Percentiles rank a stretch among this genome's conserved stretches.
Conservation (phyloP, 2,113 vertebrate genomes). For the Phaethon lepturus region DNA sequence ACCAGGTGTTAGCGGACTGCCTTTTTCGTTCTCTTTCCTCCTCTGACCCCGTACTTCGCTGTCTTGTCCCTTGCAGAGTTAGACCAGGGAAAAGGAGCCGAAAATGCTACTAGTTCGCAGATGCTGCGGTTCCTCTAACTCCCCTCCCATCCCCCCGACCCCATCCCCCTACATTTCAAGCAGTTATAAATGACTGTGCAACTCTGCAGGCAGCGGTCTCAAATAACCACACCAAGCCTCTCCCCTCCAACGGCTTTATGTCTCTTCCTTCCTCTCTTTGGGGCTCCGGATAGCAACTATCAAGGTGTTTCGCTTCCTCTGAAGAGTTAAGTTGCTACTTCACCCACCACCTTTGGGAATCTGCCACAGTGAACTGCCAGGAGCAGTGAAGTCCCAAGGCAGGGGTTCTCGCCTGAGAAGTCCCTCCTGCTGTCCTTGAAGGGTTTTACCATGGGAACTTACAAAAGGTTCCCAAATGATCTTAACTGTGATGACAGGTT, state of each 20-base stretch:
- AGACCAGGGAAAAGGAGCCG: background rate
- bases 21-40: background rate
- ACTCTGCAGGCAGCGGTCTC: slow-evolving; percentile 63
- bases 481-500: background rate
- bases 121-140: slow-evolving; percentile 29
- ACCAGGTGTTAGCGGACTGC: background rate
- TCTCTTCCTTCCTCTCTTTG: slow-evolving; percentile 64
- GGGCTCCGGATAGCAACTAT: background rate
- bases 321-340: slow-evolving; percentile 10
- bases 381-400: slow-evolving; percentile 48
- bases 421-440: slow-evolving; percentile 22
- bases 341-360: slow-evolving; percentile 48
- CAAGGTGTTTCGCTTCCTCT: slow-evolving; percentile 38
- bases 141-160: slow-evolving; percentile 51
- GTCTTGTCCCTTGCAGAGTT: background rate
- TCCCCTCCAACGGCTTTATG: slow-evolving; percentile 59
- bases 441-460: slow-evolving; percentile 47
- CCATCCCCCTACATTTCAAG: slow-evolving; percentile 54
- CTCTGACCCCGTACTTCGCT: rapidly evolving
- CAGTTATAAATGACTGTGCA: slow-evolving; percentile 64
- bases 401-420: slow-evolving; percentile 41
- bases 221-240: slow-evolving; percentile 67
- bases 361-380: slow-evolving; percentile 9
- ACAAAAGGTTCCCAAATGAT: slow-evolving; percentile 13
- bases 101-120: slow-evolving; percentile 11